These are phyloP conservation scores for Sylvicola fuscatus DNA, from an alignment of 2,888 invertebrate genomes.

Conservation along the genomic window DNA sequence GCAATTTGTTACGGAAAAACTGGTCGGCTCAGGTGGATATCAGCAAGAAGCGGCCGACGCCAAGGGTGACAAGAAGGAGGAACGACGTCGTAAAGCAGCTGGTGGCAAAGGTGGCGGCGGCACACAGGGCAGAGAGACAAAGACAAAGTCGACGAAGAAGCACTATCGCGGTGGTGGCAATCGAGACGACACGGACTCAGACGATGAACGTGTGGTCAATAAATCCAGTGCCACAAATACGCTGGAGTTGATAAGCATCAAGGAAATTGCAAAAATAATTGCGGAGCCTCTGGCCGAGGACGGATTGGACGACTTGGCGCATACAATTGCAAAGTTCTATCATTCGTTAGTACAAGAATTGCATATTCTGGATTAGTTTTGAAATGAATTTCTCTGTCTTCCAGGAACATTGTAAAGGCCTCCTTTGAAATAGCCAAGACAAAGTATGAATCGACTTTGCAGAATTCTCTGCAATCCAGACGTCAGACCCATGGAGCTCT, in stretches of 20 bases:
- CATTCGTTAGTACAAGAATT: conserved; percentile 32
- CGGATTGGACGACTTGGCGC: conserved; percentile 47
- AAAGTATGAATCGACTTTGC: conserved; percentile 51
- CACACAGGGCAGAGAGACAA: conserved; percentile 83
- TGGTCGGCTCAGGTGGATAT: conserved; percentile 21
- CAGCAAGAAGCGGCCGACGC: conserved; percentile 7
- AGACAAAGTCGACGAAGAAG: conserved; percentile 85
- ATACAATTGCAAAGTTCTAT: conserved; percentile 45
- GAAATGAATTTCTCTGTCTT: conserved; percentile 10
- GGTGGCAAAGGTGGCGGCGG: conserved; percentile 83
- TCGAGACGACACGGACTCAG: conserved; percentile 44
- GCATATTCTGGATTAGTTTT: conserved; percentile 6
- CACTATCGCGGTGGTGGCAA: conserved; percentile 31
- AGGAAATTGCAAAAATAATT: conserved; percentile 47
- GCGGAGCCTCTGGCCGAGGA: conserved; percentile 41
- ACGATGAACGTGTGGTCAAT: conserved; percentile 34
- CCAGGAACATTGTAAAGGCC: conserved; percentile 40
- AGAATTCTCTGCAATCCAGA: conserved; percentile 43
- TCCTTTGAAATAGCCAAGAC: conserved; percentile 48
- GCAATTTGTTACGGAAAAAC: conserved; percentile 46
- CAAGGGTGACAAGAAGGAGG: conserved; percentile 59
- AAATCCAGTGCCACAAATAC: conserved; percentile 3
- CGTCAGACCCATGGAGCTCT: conserved; percentile 62
- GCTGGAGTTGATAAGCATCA: conserved; percentile 40
- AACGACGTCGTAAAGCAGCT: conserved; percentile 69